These are phyloP conservation scores for Plectrocnemia conspersa DNA, from an alignment of 1,140 invertebrate species.

Conservation along the genomic window DNA sequence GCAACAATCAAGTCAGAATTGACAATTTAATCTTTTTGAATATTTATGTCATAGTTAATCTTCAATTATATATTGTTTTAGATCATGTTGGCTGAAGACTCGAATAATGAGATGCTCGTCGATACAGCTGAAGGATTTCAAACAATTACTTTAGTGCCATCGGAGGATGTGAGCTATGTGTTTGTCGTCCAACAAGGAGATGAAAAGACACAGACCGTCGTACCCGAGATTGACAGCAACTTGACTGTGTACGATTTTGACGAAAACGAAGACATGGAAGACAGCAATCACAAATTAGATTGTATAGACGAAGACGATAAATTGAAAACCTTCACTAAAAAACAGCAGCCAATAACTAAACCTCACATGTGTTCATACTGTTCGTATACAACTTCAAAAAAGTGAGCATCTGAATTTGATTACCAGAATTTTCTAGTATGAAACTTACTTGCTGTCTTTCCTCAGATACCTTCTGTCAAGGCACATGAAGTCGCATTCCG, in stretches of 20 bases:
- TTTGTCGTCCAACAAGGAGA: slow-evolving; percentile 73
- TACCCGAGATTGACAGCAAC: slow-evolving; percentile 56
- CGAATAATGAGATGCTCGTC: slow-evolving; percentile 32
- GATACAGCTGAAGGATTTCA: slow-evolving; percentile 64
- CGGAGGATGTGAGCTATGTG: slow-evolving; percentile 86
- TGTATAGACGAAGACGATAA: slow-evolving; percentile 69
- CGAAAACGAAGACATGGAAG: slow-evolving; percentile 53
- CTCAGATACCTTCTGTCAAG: slow-evolving; percentile 77
- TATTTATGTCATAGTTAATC: slow-evolving; percentile 4
- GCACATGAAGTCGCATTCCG: slow-evolving; percentile 94
- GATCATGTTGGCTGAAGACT: slow-evolving; percentile 36
- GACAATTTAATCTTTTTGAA: background rate
- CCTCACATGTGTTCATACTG: slow-evolving; percentile 85
- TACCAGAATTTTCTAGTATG: background rate
- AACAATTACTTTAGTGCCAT: slow-evolving; percentile 81
- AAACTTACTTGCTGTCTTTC: background rate
- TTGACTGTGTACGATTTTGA: slow-evolving; percentile 62
- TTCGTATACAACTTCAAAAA: slow-evolving; percentile 83
- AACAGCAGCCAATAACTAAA: slow-evolving; percentile 64
- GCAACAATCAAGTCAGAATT: slow-evolving; percentile 8
- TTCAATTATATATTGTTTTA: slow-evolving; percentile 14
- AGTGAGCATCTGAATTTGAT: slow-evolving; percentile 42
- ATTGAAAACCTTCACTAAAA: slow-evolving; percentile 63
- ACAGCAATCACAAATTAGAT: slow-evolving; percentile 49
- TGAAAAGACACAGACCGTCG: slow-evolving; percentile 59